A percentile compares a stretch with the other conserved stretches of the same genome.
These are phyloP conservation scores for Silurus meridionalis DNA, from an alignment of 2,113 vertebrate species.

Conservation along the genomic window DNA sequence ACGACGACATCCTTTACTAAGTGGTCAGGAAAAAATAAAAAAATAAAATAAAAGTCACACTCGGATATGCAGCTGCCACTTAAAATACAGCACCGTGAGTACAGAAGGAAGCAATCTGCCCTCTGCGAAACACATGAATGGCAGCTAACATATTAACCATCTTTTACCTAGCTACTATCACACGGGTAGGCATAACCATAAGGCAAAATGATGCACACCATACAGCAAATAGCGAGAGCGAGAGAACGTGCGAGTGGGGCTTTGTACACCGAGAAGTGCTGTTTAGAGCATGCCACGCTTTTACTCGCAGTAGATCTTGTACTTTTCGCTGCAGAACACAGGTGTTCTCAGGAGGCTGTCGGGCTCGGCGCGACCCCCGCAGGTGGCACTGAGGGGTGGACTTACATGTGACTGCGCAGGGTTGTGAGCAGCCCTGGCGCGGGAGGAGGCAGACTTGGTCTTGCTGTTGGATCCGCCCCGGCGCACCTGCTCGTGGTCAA, in stretches of 20 bases:
- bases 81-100: slow-evolving; percentile 70
- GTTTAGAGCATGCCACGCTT: slow-evolving; percentile 35
- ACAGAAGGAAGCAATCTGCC: slow-evolving; percentile 71
- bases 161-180: slow-evolving; percentile 70
- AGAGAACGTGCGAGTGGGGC: slow-evolving; percentile 74
- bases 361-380: slow-evolving; percentile 77
- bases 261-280: slow-evolving; percentile 67
- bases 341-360: slow-evolving; percentile 79
- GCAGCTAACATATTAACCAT: slow-evolving; percentile 71
- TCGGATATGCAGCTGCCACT: slow-evolving; percentile 63
- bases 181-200: slow-evolving; percentile 58
- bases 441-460: slow-evolving; percentile 77
- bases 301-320: slow-evolving; percentile 97
- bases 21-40: background rate
- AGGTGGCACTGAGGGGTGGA: slow-evolving; percentile 84
- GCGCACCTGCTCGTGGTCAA: slow-evolving; percentile 88
- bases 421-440: slow-evolving; percentile 68
- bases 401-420: slow-evolving; percentile 83
- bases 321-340: slow-evolving; percentile 93
- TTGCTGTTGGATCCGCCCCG: slow-evolving; percentile 80
- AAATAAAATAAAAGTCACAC: background rate
- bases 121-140: slow-evolving; percentile 38
- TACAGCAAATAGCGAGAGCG: slow-evolving; percentile 71
- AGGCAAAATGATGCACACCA: slow-evolving; percentile 63
- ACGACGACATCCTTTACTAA: slow-evolving; percentile 53